phyloP scores from a whole-genome alignment of 2,888 invertebrate species.

The Nomada fucata region DNA sequence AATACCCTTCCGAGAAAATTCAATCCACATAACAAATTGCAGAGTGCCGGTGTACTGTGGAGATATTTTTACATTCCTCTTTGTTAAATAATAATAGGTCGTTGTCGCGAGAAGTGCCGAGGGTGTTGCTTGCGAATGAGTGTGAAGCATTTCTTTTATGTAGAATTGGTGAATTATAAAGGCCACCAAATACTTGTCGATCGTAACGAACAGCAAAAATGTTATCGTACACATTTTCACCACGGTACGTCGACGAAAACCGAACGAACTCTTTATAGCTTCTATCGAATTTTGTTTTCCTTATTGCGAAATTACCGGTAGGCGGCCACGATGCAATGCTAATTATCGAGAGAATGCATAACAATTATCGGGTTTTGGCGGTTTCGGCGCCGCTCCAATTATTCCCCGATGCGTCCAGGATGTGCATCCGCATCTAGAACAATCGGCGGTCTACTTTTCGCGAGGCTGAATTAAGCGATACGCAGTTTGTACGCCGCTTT shows the following conservation, averaged over 20 bases:
- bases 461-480: slow-evolving; percentile 8
- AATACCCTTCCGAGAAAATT: too few species aligned
- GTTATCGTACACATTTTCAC: slow-evolving; percentile 4
- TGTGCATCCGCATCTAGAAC: slow-evolving; percentile 23
- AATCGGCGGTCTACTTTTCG: slow-evolving; percentile 31
- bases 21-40: too few species aligned
- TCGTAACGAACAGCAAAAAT: too few species aligned
- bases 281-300: background rate
- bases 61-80: too few species aligned
- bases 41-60: too few species aligned
- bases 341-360: slow-evolving; percentile 55
- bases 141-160: too few species aligned
- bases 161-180: too few species aligned
- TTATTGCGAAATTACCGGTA: slow-evolving; percentile 23
- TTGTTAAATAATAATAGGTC: too few species aligned
- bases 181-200: too few species aligned
- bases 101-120: too few species aligned
- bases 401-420: slow-evolving; percentile 33
- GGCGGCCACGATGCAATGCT: slow-evolving; percentile 47
- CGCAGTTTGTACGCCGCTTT: slow-evolving; percentile 8
- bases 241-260: slow-evolving; percentile 13
- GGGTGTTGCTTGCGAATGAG: too few species aligned
- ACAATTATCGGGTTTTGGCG: slow-evolving; percentile 61
- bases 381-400: slow-evolving; percentile 28
- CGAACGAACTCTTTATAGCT: slow-evolving; percentile 15